Evolutionary conservation across 2,888 invertebrate genomes (phyloP).

Genomic region (Zhuqinia jingwanae): DNA sequence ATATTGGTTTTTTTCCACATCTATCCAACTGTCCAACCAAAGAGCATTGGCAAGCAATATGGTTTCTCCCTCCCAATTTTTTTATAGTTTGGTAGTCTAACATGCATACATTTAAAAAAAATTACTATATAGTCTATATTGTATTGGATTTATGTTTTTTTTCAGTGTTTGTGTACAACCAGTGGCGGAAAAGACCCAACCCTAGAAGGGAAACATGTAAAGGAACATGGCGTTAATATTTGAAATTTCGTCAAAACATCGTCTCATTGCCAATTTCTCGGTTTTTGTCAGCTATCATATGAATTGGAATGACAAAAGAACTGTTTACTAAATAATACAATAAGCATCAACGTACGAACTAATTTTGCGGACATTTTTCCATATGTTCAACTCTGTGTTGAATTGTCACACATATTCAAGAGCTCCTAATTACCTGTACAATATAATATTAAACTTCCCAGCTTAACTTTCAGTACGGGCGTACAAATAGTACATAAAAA

Average conservation of each 20-base stretch:
- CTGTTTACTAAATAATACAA: neutral
- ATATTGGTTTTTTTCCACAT: neutral
- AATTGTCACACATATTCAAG: no score
- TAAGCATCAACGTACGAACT: no score
- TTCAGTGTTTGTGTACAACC: neutral
- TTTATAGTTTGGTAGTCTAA: neutral
- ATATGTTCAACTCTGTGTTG: no score
- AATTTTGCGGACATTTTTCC: no score
- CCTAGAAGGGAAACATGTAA: neutral
- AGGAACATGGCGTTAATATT: conserved; percentile 1
- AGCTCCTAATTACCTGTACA: no score
- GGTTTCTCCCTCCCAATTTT: neutral
- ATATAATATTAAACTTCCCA: neutral
- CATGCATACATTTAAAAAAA: no score
- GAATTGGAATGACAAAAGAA: neutral
- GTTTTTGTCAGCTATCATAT: neutral
- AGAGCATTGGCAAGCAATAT: neutral
- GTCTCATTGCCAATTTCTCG: conserved; percentile 28
- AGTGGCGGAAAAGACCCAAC: neutral
- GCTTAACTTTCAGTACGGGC: neutral
- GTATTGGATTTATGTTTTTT: neutral
- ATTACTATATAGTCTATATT: neutral
- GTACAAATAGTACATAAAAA: neutral
- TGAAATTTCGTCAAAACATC: conserved; percentile 14
- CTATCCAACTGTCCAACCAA: neutral